Base-by-base conservation (phyloP, 2,888 invertebrate species). In the Laspeyria flexula region DNA sequence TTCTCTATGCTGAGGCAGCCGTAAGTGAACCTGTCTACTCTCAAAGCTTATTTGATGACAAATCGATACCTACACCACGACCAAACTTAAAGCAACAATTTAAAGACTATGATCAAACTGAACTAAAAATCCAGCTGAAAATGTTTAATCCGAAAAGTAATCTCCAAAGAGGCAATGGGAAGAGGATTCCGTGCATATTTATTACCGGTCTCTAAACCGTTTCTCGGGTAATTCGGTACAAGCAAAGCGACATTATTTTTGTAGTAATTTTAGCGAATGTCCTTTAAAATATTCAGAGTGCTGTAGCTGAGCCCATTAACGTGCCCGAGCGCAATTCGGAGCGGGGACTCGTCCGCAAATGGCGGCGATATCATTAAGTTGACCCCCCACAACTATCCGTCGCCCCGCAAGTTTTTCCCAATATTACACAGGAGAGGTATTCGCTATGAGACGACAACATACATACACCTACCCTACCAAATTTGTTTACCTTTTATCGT, bases 251-350 rank as follows among this genome's bases (percentile, higher is more conserved):
- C 91, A 90, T 90, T 90, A 92, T 91, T 92, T 91, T 91, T 91
- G 89, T 88, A 90, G 91, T 91, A 88, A 91, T 91, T 92, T 92
- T 86, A 68, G 84, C 83, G 85, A 91, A 91, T 91, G 91, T 90
- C 88, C 89, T 90, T 91, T 91, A 90, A 91, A 91, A 91, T 92
- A 91, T 92, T 90, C 90, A 90, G 87, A 90, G 86, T 81, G 84
- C 84, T 86, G 85, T 89, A 86, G 90, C 88, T 76, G 81, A 78
- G 85, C 79, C 89, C 91, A 90, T 91, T 91, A 91, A 89, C 87
- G 87, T 90, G 88, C 86, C 85, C 84, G 81, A 77, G 87, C 85
- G 88, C 89, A 86, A 90, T 92, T 92, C 83, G 68, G 82, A 79
- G 82, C 85, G 77, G 82, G 86, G 85, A 79, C 83, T 82, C 82